A percentile compares a stretch with the other conserved stretches of the same genome.
Conservation (phyloP, 2,113 vertebrate species). For the Lampris megalopsis region DNA sequence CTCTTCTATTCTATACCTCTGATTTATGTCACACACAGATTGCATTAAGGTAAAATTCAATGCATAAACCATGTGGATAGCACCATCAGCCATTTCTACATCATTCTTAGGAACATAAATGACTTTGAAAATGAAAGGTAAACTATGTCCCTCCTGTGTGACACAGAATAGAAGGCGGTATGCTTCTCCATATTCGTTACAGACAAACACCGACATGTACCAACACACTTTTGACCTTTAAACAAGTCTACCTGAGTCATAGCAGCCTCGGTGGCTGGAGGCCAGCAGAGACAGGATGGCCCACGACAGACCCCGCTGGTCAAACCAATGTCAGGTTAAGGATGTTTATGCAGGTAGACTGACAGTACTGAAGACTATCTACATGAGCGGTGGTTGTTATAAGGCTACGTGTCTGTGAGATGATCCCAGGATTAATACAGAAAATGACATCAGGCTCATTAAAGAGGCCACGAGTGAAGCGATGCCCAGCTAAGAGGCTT, state of each 20-base stretch:
- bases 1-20: background rate
- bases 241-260: constrained; percentile 43
- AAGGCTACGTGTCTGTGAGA: background rate
- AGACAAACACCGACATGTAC: constrained; percentile 27
- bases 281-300: constrained; percentile 8
- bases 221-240: constrained; percentile 53
- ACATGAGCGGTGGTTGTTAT: constrained; percentile 3
- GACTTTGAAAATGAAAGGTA: constrained; percentile 52
- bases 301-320: constrained; percentile 28
- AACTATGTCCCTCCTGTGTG: constrained; percentile 30
- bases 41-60: constrained; percentile 22
- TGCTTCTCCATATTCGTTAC: constrained; percentile 51
- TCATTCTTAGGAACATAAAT: constrained; percentile 43
- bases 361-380: constrained; percentile 13
- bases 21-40: constrained; percentile 15
- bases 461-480: background rate
- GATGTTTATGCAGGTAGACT: constrained; percentile 33
- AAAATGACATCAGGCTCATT: no score
- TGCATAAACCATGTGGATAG: constrained; percentile 5
- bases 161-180: constrained; percentile 40
- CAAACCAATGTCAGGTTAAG: constrained; percentile 33
- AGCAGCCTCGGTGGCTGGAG: constrained; percentile 25
- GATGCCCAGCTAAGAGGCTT: background rate
- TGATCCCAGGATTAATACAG: background rate
- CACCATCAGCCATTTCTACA: constrained; percentile 35